Conservation (phyloP, 1,140 invertebrate species). For the Drosophila nasuta region DNA sequence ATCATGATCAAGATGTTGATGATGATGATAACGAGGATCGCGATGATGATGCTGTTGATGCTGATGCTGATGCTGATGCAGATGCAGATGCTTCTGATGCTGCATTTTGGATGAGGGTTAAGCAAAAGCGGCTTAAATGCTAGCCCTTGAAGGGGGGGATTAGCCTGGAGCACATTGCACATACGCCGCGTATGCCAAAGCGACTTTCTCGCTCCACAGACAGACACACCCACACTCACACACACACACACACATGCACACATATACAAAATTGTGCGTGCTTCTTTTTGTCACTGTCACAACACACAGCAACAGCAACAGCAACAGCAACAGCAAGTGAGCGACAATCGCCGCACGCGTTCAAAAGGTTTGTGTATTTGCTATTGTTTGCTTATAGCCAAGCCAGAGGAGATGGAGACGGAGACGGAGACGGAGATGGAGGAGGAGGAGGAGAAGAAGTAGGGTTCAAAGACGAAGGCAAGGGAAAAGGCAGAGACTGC, state of each 20-base stretch:
- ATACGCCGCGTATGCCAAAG: slow-evolving; percentile 53
- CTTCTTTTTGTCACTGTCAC: slow-evolving; percentile 44
- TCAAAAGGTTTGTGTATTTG: slow-evolving; percentile 69
- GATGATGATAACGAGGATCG: background rate
- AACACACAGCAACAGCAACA: slow-evolving; percentile 31
- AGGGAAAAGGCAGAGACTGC: slow-evolving; percentile 64
- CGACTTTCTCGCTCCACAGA: slow-evolving; percentile 46
- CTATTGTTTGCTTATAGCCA: slow-evolving; percentile 50
- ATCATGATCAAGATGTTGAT: background rate
- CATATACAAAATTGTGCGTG: slow-evolving; percentile 26
- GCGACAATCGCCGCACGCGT: slow-evolving; percentile 66
- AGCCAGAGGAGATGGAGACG: slow-evolving; percentile 30
- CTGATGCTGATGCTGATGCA: no score
- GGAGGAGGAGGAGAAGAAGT: slow-evolving; percentile 29
- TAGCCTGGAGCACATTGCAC: slow-evolving; percentile 14
- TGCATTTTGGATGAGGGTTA: slow-evolving; percentile 4
- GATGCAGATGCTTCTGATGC: slow-evolving; percentile 7
- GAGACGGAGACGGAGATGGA: slow-evolving; percentile 15
- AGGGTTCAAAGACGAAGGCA: background rate
- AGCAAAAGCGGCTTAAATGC: slow-evolving; percentile 44
- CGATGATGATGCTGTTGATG: slow-evolving; percentile 5
- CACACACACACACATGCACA: background rate
- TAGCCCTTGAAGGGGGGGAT: background rate
- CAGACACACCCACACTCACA: slow-evolving; percentile 11
- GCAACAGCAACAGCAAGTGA: slow-evolving; percentile 4